A percentile compares a stretch with the other conserved stretches of the same genome.
These are phyloP conservation scores for Aelia acuminata DNA, from an alignment of 2,888 invertebrate species.

Conservation along the genomic window DNA sequence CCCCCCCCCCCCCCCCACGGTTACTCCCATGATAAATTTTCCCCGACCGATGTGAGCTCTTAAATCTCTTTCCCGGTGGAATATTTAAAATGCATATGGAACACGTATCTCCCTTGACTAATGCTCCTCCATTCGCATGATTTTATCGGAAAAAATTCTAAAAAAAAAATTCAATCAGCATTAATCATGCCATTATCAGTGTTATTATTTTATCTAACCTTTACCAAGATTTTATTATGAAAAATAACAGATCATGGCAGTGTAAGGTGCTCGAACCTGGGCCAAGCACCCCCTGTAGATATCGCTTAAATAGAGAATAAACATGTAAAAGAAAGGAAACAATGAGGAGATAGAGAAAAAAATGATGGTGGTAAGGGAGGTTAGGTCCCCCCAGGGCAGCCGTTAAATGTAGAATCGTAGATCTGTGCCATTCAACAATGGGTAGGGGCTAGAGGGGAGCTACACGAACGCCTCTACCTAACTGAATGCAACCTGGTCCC, in stretches of 20 bases:
- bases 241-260: neutral
- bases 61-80: constrained; percentile 40
- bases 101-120: neutral
- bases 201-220: neutral
- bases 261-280: neutral
- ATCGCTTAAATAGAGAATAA: constrained; percentile 26
- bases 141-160: neutral
- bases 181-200: neutral
- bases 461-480: neutral
- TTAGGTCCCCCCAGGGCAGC: neutral
- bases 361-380: constrained; percentile 11
- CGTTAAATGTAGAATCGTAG: constrained; percentile 43
- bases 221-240: neutral
- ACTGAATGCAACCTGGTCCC: neutral
- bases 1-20: neutral
- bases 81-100: constrained; percentile 44
- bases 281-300: neutral
- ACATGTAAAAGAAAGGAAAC: constrained; percentile 4
- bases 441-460: neutral
- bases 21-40: constrained; percentile 27
- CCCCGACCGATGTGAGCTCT: constrained; percentile 4
- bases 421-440: constrained; percentile 40
- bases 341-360: constrained; percentile 8
- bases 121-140: neutral
- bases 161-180: neutral